These are phyloP conservation scores for Cylloceria caligata DNA, from an alignment of 2,888 invertebrate species.

Conservation along the genomic window DNA sequence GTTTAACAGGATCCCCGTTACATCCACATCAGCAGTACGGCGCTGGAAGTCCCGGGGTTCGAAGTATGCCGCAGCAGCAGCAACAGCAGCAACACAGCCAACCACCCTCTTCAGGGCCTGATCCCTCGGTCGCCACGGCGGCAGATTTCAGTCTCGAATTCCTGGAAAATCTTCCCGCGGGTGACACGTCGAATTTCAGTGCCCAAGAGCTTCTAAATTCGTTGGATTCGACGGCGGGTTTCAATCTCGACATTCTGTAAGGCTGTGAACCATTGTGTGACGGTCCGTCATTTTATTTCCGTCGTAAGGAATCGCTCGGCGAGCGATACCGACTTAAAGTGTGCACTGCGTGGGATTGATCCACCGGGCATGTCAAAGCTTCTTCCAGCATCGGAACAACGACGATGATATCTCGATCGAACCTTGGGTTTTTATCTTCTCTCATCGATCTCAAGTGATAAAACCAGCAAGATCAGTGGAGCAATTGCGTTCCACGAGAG, in stretches of 20 bases:
- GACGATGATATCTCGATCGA: conserved; percentile 34
- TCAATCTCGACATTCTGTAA: conserved; percentile 83
- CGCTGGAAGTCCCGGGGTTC: conserved; percentile 80
- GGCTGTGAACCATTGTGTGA: conserved; percentile 60
- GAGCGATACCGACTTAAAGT: conserved; percentile 41
- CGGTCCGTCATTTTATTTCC: conserved; percentile 42
- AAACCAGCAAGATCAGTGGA: conserved; percentile 36
- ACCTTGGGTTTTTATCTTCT: conserved; percentile 24
- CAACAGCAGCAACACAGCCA: conserved; percentile 76
- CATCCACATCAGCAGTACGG: conserved; percentile 84
- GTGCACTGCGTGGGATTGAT: conserved; percentile 36
- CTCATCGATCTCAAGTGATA: conserved; percentile 20
- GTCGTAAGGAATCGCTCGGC: conserved; percentile 40
- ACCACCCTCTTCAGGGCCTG: conserved; percentile 76
- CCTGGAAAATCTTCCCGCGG: conserved; percentile 92
- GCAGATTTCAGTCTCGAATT: conserved; percentile 93
- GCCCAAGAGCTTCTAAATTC: conserved; percentile 94
- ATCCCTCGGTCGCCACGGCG: conserved; percentile 79
- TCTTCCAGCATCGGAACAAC: conserved; percentile 63
- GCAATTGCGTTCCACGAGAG: conserved; percentile 28
- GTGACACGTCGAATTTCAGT: conserved; percentile 91
- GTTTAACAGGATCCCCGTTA: conserved; percentile 80
- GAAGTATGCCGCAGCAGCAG: conserved; percentile 80
- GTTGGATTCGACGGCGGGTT: conserved; percentile 90
- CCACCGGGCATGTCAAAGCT: conserved; percentile 42